Evolutionary conservation across 2,888 invertebrate genomes (phyloP), one percentile per base, ranked within the genome.

Genomic region (Lycia hirtaria): DNA sequence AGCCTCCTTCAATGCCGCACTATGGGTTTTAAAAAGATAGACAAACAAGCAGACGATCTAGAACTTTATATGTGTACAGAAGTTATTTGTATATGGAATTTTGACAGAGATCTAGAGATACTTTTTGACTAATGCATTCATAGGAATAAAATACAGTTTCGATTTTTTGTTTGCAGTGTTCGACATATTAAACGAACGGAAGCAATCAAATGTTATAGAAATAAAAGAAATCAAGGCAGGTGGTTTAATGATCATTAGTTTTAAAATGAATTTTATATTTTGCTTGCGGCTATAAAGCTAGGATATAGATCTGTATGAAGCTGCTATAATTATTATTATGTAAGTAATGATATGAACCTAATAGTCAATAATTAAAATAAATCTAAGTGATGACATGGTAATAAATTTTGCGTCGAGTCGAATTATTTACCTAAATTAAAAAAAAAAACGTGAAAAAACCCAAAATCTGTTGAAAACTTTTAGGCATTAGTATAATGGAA

Each of bases 101-200:
- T 68, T 58, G 76, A 76, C 74, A 68, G 48, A 61, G 81, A 85
- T 85, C 65, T 63, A 66, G 57, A 73, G 75, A 71, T 73, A 72
- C 62, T 71, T 68, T 69, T 65, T 72, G 78, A 80, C 75, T 83
- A 82, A 83, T 80, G 78, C 64, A 76, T 67, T 69, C 67, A 62
- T 52, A 52, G 59, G 50, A 58, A 50, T 49, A 62, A 60, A 47
- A 43, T 28, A 35, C 22, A 60, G 43, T 43, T 48, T 44, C 41
- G 60, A 60, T 57, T 51, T 61, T 56, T 33, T 54, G 33, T 60
- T 60, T 60, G 49, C 52, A 41, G 47, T 22, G 40, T 35, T 41
- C 28, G 48, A 43, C 33, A 17, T 43, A 37, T 9, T 30, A 20
- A 15, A 47, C 19, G 47, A 58, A 48, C 57, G 52, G 57, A 58